phyloP scores from a whole-genome alignment of 2,113 vertebrate species.

The Sceloporus undulatus region DNA sequence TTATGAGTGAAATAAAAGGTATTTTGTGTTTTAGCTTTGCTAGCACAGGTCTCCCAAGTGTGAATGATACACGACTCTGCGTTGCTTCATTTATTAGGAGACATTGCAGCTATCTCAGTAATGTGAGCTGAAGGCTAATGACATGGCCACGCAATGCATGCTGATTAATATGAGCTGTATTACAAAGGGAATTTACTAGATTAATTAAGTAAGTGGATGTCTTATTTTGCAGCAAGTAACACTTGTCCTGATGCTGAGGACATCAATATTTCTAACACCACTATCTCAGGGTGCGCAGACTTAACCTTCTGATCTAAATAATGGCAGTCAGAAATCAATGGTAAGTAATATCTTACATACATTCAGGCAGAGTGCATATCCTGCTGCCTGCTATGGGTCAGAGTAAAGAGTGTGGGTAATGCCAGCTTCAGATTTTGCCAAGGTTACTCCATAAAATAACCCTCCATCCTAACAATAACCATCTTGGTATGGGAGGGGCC shows the following conservation, averaged over 20 bases:
- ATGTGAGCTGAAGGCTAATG: slow-evolving; percentile 37
- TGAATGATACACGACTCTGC: slow-evolving; percentile 42
- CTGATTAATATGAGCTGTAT: slow-evolving; percentile 16
- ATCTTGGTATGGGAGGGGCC: too few relatives aligned
- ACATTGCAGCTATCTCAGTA: slow-evolving; percentile 10
- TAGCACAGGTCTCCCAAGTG: slow-evolving; percentile 31
- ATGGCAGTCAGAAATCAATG: neutral
- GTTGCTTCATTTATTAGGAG: slow-evolving; percentile 50
- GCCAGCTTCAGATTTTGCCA: neutral
- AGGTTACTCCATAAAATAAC: too few relatives aligned
- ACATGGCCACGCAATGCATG: slow-evolving; percentile 14
- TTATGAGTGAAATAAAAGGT: neutral
- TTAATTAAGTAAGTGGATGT: slow-evolving; percentile 40
- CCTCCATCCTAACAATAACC: too few relatives aligned
- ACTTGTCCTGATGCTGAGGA: slow-evolving; percentile 18
- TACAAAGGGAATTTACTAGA: slow-evolving; percentile 19
- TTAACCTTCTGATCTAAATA: slow-evolving; percentile 18
- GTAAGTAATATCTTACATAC: neutral
- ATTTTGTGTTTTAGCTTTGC: neutral
- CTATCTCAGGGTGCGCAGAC: neutral
- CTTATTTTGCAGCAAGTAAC: slow-evolving; percentile 26
- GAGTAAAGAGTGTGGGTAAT: neutral
- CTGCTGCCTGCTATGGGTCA: neutral
- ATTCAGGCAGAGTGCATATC: neutral
- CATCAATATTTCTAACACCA: neutral